Evolutionary conservation across 2,797 vertebrate genomes (phyloP).

Genomic region (Galagoides demidoff): DNA sequence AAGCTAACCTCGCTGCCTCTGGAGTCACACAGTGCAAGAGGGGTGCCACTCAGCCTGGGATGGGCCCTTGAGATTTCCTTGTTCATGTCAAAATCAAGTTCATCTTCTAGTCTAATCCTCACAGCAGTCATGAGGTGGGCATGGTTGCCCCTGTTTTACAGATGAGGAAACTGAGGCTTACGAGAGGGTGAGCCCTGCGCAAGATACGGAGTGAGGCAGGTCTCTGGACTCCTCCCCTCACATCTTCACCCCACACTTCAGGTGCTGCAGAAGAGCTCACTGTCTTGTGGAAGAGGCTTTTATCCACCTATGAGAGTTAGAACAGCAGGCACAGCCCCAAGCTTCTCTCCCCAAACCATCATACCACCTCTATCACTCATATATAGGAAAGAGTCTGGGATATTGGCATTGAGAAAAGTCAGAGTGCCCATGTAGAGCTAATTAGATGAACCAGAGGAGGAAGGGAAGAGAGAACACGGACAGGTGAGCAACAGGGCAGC

Average conservation of each 20-base stretch:
- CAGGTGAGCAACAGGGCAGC: neutral
- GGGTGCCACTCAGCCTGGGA: accelerated
- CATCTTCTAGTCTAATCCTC: neutral
- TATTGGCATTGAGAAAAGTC: neutral
- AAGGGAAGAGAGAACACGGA: neutral
- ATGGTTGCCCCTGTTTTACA: neutral
- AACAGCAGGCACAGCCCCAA: neutral
- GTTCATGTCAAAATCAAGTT: accelerated
- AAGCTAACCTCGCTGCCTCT: neutral
- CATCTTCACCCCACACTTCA: neutral
- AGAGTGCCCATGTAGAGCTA: neutral
- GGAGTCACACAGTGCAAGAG: accelerated
- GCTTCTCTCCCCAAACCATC: neutral
- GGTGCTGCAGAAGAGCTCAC: neutral
- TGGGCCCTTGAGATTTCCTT: neutral
- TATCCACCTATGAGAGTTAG: neutral
- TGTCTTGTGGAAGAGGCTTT: neutral
- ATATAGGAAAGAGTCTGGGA: neutral
- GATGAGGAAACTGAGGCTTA: neutral
- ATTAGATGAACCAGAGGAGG: neutral
- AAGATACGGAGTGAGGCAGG: no score
- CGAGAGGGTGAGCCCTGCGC: neutral
- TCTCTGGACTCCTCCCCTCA: no score
- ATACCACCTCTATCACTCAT: accelerated
- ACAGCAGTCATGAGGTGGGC: no score